phyloP scores from a whole-genome alignment of 2,888 invertebrate species.

The Pharmacophagus antenor region DNA sequence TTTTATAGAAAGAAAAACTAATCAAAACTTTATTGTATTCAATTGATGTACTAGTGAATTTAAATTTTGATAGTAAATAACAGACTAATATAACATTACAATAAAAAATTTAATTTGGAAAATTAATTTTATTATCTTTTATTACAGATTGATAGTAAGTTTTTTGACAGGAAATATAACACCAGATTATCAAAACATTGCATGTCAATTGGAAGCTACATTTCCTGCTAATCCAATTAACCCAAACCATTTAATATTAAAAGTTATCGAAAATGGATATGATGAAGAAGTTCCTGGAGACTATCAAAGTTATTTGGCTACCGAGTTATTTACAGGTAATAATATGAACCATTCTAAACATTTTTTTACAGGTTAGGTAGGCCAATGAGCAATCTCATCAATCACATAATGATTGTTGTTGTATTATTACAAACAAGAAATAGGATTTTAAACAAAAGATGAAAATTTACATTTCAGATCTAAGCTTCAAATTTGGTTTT shows the following conservation, averaged over 20 bases:
- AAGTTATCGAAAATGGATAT: conserved; percentile 40
- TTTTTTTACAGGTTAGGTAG: too few species aligned
- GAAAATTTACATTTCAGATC: conserved; percentile 40
- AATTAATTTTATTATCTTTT: not conserved
- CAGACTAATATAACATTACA: not conserved
- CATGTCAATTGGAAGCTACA: conserved; percentile 48
- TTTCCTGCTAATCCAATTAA: conserved; percentile 37
- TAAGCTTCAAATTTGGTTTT: conserved; percentile 37
- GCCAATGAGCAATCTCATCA: too few species aligned
- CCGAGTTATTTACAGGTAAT: conserved; percentile 44
- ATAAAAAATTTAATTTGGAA: not conserved
- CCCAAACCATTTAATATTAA: conserved; percentile 21
- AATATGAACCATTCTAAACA: conserved; percentile 14
- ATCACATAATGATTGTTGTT: too few species aligned
- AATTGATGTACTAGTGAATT: not conserved
- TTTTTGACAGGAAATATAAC: conserved; percentile 44
- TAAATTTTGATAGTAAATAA: too few species aligned
- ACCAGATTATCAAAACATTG: conserved; percentile 52
- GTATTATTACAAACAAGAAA: too few species aligned
- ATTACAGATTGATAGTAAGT: conserved; percentile 48
- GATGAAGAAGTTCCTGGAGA: conserved; percentile 31
- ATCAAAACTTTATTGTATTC: not conserved
- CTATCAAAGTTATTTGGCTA: conserved; percentile 36
- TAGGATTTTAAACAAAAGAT: too few species aligned
- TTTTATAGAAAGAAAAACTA: too few species aligned